These are phyloP conservation scores for Chunga burmeisteri DNA, from an alignment of 2,113 vertebrate species.

Conservation along the genomic window DNA sequence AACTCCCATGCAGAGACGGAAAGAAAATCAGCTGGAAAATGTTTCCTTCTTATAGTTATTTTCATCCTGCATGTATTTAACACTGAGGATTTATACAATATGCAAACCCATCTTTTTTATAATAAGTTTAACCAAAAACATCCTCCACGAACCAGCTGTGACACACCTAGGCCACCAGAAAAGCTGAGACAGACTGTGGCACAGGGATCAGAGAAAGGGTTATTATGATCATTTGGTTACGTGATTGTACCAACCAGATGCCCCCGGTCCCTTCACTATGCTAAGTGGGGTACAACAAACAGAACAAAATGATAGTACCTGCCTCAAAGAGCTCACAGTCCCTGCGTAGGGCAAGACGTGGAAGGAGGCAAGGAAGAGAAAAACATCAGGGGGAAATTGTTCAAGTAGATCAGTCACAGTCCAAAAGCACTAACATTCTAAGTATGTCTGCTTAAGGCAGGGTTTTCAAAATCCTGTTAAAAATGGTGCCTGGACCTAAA, in stretches of 20 bases:
- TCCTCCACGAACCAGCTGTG: not conserved
- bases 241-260: not conserved
- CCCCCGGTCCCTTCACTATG: not conserved
- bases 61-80: not conserved
- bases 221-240: not conserved
- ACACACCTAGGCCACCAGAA: not conserved
- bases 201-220: not conserved
- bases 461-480: not conserved
- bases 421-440: not conserved
- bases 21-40: not conserved
- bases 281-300: not conserved
- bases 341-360: not conserved
- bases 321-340: not conserved
- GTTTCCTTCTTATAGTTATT: not conserved
- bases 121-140: not conserved
- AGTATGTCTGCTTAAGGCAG: not conserved
- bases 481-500: not conserved
- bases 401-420: not conserved
- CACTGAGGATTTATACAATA: not conserved
- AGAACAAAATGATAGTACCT: not conserved
- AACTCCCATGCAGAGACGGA: not conserved
- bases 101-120: not conserved
- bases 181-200: not conserved
- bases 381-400: not conserved
- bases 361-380: not conserved